A percentile compares a stretch with the other conserved stretches of the same genome.
These are phyloP conservation scores for Bombus turneri DNA, from an alignment of 1,140 invertebrate genomes.

Conservation along the genomic window DNA sequence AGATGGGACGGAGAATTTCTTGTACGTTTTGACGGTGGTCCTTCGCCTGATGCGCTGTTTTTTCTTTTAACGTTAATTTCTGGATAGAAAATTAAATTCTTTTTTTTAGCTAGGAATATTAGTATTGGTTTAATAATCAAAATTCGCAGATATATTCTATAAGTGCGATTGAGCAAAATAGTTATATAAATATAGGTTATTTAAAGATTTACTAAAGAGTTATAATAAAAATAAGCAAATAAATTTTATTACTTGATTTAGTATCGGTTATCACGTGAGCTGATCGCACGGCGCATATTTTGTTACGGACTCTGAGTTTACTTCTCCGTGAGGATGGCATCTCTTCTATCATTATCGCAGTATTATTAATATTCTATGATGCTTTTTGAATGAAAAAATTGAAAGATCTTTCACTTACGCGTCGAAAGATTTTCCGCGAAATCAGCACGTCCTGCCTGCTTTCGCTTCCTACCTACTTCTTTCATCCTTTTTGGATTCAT, in stretches of 20 bases:
- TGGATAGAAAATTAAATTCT: background rate
- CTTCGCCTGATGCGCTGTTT: conserved; percentile 64
- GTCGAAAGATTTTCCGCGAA: background rate
- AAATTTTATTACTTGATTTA: conserved; percentile 53
- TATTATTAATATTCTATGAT: conserved; percentile 18
- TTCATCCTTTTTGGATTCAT: background rate
- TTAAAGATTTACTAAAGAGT: too few relatives aligned
- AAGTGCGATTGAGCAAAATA: background rate
- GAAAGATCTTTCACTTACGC: conserved; percentile 1
- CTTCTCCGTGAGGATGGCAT: conserved; percentile 1
- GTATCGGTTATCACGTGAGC: conserved; percentile 45
- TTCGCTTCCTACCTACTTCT: conserved; percentile 15
- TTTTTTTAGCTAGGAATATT: background rate
- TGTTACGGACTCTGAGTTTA: conserved; percentile 59
- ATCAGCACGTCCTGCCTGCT: background rate
- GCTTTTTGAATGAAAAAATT: background rate
- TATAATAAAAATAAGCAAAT: too few relatives aligned
- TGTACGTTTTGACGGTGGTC: conserved; percentile 62
- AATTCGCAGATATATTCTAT: too few relatives aligned
- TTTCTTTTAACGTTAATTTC: conserved; percentile 66
- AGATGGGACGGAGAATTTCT: conserved; percentile 36
- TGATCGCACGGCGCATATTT: conserved; percentile 56
- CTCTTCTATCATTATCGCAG: background rate
- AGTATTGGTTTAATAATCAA: too few relatives aligned
- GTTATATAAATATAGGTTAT: too few relatives aligned